A percentile compares a stretch with the other conserved stretches of the same genome.
Conservation (phyloP, 2,888 invertebrate species). For the Onchidella celtica region DNA sequence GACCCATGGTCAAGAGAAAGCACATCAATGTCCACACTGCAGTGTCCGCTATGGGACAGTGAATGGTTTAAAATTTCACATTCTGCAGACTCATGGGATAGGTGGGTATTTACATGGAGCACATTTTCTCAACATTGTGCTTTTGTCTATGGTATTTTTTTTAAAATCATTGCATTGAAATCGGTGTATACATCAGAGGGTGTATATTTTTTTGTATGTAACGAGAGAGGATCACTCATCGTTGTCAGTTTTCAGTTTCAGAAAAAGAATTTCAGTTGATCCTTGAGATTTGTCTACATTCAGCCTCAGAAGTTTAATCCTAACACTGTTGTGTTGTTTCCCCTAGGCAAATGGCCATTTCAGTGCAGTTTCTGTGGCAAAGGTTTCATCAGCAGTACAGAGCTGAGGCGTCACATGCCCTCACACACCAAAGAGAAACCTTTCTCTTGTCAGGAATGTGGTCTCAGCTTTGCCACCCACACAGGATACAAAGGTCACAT, state of each 20-base stretch:
- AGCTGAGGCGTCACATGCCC: conserved; percentile 39
- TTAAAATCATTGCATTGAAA: no score
- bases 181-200: no score
- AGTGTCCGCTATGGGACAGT: conserved; percentile 31
- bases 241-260: no score
- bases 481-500: conserved; percentile 41
- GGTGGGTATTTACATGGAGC: conserved; percentile 15
- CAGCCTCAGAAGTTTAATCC: no score
- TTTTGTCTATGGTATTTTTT: neutral
- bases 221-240: no score
- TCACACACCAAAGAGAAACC: conserved; percentile 48
- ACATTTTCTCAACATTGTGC: neutral
- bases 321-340: neutral
- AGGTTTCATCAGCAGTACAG: conserved; percentile 43
- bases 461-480: conserved; percentile 40
- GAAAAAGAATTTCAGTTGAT: neutral
- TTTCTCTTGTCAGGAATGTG: conserved; percentile 32
- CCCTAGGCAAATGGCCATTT: conserved; percentile 43
- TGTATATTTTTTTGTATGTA: no score
- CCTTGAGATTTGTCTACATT: neutral
- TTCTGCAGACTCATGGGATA: conserved; percentile 36
- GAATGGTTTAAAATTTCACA: conserved; percentile 40
- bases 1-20: conserved; percentile 28
- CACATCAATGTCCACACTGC: conserved; percentile 40
- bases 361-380: conserved; percentile 38